Percentiles rank a stretch among this genome's conserved stretches.
Evolutionary conservation across 2,113 vertebrate species (phyloP).

Genomic region (Vidua chalybeata): DNA sequence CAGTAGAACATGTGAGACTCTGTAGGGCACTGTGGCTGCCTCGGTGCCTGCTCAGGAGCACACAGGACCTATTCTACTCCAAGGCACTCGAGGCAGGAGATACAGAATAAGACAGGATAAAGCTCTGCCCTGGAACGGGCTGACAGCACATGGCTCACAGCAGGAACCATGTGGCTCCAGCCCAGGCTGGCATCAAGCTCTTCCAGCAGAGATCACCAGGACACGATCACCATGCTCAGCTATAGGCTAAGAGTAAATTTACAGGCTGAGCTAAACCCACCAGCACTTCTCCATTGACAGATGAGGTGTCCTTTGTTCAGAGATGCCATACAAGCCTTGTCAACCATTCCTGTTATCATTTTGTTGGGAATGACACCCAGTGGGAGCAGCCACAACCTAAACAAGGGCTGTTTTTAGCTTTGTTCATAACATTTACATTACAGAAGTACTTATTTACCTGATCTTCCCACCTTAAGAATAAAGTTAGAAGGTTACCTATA

Average conservation of each 20-base stretch:
- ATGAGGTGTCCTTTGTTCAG: neutral
- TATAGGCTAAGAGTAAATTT: neutral
- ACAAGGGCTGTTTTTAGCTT: neutral
- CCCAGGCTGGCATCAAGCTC: neutral
- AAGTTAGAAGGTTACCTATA: neutral
- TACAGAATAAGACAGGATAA: neutral
- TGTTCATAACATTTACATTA: neutral
- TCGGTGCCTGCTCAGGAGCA: neutral
- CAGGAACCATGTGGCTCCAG: neutral
- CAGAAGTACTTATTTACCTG: neutral
- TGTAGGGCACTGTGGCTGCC: neutral
- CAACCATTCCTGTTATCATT: neutral
- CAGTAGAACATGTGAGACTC: slow-evolving; percentile 25
- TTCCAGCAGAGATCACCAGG: neutral
- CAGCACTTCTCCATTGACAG: neutral
- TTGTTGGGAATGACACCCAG: neutral
- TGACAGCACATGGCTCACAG: neutral
- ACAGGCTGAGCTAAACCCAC: neutral
- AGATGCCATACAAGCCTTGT: neutral
- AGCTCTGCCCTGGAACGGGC: neutral
- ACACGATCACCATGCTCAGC: neutral
- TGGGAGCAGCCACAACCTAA: neutral
- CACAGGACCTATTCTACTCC: neutral
- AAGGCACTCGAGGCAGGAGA: neutral
- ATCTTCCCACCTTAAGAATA: neutral